phyloP scores from a whole-genome alignment of 2,888 invertebrate species.

The Scaeva pyrastri region DNA sequence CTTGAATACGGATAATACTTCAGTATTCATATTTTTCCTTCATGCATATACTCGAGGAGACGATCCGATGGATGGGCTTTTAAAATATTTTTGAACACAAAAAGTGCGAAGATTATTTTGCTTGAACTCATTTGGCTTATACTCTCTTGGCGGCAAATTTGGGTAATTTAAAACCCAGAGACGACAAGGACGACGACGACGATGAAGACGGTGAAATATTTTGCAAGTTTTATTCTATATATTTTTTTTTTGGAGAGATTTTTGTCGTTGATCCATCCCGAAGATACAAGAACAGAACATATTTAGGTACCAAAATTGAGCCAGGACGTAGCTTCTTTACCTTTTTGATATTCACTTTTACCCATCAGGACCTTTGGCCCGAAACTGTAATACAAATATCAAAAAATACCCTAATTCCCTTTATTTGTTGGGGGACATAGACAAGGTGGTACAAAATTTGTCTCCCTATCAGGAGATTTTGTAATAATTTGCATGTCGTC shows the following conservation, averaged over 20 bases:
- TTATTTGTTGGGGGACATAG: too few species aligned
- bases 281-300: too few species aligned
- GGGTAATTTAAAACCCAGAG: constrained; percentile 5
- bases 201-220: constrained; percentile 14
- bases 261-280: too few species aligned
- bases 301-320: too few species aligned
- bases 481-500: too few species aligned
- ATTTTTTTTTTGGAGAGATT: too few species aligned
- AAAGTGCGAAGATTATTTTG: constrained; percentile 32
- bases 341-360: too few species aligned
- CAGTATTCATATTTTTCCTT: constrained; percentile 17
- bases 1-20: constrained; percentile 24
- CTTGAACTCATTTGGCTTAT: constrained; percentile 17
- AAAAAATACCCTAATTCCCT: background rate
- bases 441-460: too few species aligned
- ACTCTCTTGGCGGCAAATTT: constrained; percentile 4
- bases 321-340: too few species aligned
- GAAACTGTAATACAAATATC: background rate
- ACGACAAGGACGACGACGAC: background rate
- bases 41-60: background rate
- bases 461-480: too few species aligned
- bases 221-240: background rate
- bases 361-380: too few species aligned
- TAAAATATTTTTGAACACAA: constrained; percentile 16
- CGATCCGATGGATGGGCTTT: background rate